Conservation (phyloP, 2,113 vertebrate species). For the Limnothrissa miodon region DNA sequence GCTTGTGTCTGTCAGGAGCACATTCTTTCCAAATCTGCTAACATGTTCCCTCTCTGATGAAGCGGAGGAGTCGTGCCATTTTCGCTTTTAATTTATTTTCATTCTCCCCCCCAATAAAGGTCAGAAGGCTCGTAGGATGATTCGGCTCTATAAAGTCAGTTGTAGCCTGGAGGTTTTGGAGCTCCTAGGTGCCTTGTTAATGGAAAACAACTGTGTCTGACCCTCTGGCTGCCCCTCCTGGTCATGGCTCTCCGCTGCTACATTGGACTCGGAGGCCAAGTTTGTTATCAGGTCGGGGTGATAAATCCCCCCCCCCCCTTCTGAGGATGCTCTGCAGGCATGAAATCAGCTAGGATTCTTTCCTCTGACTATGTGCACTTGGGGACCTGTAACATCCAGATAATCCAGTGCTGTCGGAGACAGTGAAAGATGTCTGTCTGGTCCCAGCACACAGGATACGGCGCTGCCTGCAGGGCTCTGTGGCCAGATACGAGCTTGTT, state of each 20-base stretch:
- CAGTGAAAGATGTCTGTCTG: neutral
- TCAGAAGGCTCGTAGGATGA: constrained; percentile 19
- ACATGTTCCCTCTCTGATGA: constrained; percentile 24
- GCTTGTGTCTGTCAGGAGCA: neutral
- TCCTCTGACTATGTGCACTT: constrained; percentile 20
- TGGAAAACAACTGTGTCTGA: constrained; percentile 42
- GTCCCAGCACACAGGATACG: neutral
- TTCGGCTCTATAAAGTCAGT: constrained; percentile 21
- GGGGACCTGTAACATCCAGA: neutral
- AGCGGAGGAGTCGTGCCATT: constrained; percentile 30
- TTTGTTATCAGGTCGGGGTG: constrained; percentile 34
- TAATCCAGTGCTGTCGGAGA: neutral
- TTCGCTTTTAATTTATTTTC: constrained; percentile 37
- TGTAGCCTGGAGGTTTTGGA: constrained; percentile 13
- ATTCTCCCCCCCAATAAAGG: constrained; percentile 26
- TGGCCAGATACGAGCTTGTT: neutral
- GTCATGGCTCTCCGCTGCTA: constrained; percentile 28
- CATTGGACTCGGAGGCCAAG: constrained; percentile 27
- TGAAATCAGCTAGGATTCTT: constrained; percentile 41
- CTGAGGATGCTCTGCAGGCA: constrained; percentile 33
- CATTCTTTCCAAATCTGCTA: constrained; percentile 34
- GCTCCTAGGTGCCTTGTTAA: constrained; percentile 37
- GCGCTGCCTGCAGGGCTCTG: neutral
- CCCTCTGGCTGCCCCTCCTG: constrained; percentile 18
- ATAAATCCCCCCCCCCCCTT: constrained; percentile 35